Percentiles rank a stretch among this genome's conserved stretches.
Evolutionary conservation across 1,140 invertebrate genomes (phyloP).

Genomic region (Heliothis subflexa): DNA sequence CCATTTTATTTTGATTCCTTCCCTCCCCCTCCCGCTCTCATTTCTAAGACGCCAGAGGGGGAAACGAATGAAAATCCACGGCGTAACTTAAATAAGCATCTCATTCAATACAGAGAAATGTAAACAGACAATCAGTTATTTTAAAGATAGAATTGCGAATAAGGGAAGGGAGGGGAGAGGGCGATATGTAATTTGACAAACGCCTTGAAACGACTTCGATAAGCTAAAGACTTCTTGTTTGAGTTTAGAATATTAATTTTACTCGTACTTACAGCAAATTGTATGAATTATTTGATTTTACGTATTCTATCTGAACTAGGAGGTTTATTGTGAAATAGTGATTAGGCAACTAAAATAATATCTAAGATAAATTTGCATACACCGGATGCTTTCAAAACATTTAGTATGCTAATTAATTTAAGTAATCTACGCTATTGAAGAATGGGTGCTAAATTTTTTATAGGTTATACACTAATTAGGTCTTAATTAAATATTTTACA

Average conservation of each 20-base stretch:
- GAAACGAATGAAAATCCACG: constrained; percentile 54
- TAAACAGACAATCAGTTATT: constrained; percentile 84
- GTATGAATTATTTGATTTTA: constrained; percentile 7
- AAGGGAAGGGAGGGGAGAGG: constrained; percentile 58
- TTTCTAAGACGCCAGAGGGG: constrained; percentile 26
- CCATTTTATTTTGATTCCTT: constrained; percentile 69
- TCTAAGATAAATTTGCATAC: background rate
- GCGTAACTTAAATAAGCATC: constrained; percentile 69
- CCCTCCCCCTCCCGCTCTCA: constrained; percentile 47
- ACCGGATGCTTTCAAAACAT: background rate
- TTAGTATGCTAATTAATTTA: background rate
- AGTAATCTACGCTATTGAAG: background rate
- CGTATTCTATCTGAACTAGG: background rate
- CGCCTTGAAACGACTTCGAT: constrained; percentile 64
- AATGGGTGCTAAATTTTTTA: background rate
- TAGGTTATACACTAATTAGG: background rate
- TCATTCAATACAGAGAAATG: constrained; percentile 80
- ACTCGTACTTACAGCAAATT: background rate
- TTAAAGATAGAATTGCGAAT: constrained; percentile 79
- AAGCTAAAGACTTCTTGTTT: constrained; percentile 58
- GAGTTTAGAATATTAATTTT: constrained; percentile 57
- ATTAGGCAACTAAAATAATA: background rate
- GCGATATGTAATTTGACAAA: constrained; percentile 73
- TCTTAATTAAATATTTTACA: background rate
- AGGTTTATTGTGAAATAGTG: background rate